These are phyloP conservation scores for Ichneumoninae sp. DNA, from an alignment of 2,888 invertebrate genomes.

Conservation along the genomic window DNA sequence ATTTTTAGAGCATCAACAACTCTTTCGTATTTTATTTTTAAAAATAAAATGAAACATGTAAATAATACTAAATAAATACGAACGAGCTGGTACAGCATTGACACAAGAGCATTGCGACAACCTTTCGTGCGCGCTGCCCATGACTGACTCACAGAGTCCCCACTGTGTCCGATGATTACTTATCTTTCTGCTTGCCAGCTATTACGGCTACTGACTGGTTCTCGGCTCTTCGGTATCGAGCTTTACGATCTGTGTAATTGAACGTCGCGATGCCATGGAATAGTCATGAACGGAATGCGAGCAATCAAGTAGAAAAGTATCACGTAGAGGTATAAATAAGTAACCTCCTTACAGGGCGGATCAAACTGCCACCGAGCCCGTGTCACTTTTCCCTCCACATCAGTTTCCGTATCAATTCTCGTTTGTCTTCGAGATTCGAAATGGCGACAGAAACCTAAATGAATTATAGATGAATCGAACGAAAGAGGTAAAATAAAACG, in stretches of 20 bases:
- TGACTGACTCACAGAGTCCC: conserved; percentile 8
- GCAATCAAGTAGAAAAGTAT: conserved; percentile 40
- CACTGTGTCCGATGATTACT: conserved; percentile 11
- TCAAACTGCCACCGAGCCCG: neutral
- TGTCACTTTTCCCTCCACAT: neutral
- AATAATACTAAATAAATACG: neutral
- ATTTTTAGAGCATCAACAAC: neutral
- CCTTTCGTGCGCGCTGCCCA: neutral
- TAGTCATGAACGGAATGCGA: conserved; percentile 6
- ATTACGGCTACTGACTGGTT: neutral
- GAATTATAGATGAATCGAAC: conserved; percentile 24
- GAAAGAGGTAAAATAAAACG: conserved; percentile 1
- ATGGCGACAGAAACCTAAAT: conserved; percentile 4
- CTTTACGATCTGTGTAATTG: conserved; percentile 25
- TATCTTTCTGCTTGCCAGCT: conserved; percentile 9
- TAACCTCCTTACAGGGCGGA: conserved; percentile 9
- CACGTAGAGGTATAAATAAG: conserved; percentile 44
- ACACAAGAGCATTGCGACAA: conserved; percentile 9
- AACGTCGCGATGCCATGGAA: conserved; percentile 7
- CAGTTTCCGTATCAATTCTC: conserved; percentile 23
- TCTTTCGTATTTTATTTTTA: neutral
- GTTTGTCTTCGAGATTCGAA: conserved; percentile 18
- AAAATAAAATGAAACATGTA: neutral
- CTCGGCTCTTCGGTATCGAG: neutral
- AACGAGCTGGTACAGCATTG: neutral